Conservation (phyloP, 1,140 invertebrate genomes). For the Rhagoletis pomonella region DNA sequence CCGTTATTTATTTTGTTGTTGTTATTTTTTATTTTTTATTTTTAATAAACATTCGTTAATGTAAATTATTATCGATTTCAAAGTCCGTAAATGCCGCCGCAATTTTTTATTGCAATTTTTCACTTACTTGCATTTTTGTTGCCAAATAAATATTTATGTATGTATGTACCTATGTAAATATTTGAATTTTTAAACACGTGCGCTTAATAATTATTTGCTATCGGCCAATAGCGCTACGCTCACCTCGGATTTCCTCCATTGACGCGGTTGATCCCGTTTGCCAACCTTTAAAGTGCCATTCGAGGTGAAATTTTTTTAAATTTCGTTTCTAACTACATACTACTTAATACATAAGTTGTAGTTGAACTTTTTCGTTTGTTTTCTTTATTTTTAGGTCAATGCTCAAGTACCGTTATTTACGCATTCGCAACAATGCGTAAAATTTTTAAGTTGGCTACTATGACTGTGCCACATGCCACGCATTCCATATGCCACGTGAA, state of each 20-base stretch:
- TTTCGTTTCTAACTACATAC: not conserved
- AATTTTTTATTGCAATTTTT: not conserved
- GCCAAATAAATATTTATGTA: not conserved
- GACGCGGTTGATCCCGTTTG: not conserved
- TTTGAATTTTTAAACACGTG: not conserved
- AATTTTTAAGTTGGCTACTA: not conserved
- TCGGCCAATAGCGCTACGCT: not conserved
- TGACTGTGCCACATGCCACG: not conserved
- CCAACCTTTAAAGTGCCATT: not conserved
- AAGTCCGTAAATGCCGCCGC: not conserved
- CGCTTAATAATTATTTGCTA: not conserved
- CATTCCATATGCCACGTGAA: not conserved
- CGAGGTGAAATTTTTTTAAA: not conserved
- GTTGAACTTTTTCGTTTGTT: not conserved
- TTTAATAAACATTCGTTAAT: conserved; percentile 47
- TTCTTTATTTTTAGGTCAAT: too few relatives aligned
- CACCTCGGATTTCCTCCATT: not conserved
- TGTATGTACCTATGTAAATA: not conserved
- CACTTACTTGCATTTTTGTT: not conserved
- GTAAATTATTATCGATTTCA: conserved; percentile 26
- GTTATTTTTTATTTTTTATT: not conserved
- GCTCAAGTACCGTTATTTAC: not conserved
- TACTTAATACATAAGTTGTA: not conserved
- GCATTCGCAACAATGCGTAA: not conserved
- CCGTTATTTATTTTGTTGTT: not conserved